Base-by-base conservation (phyloP, 2,797 vertebrate genomes). In the Brachymystax lenok region DNA sequence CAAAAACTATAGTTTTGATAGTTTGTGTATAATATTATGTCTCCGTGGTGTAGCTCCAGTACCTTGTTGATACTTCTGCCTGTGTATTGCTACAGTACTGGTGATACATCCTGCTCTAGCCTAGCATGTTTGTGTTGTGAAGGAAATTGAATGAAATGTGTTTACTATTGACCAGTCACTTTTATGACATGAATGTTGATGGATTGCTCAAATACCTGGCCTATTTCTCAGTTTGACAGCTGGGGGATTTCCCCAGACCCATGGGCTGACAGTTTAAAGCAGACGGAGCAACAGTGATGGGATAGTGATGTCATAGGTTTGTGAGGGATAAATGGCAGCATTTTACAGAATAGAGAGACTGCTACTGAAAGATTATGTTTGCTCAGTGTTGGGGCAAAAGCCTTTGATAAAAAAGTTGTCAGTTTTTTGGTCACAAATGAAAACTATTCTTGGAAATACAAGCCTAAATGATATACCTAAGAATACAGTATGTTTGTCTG, bases 41-140 rank as follows among this genome's bases (percentile, higher is more conserved):
- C 8, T 27, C 59, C 4, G 17, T 54, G 4, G 2, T 54, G 16
- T 77, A 35, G 4, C 17, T 1, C 16, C 40, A 52, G 24, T 59
- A 59, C 54, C 17, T 14, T 54, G 59, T 67, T 54, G 50, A 16
- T 46, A 7, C 33, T n/a, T 24, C 69, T 24, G 50, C 54, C 73
- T 63, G n/a, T 3, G 27, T 52, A 7, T 72, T 52, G 46, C 27
- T 54, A 28, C 10, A 46, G 71, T 72, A 54, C 13, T 71, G 40
- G 7, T 74, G 64, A 17, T 63, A 3, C 35, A 17, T 40, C 30
- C 70, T 46, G 40, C 75, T 76, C 61, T 27, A 68, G 52, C 52
- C 28, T 74, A 51, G 67, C 72, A 77, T 80, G 59, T 63, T 66
- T 77, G 75, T 64, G 35, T 63, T 63, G 52, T 59, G 56, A 27